A percentile compares a stretch with the other conserved stretches of the same genome.
Conservation (phyloP, 1,140 invertebrate species). For the Gyrodactylus salaris region DNA sequence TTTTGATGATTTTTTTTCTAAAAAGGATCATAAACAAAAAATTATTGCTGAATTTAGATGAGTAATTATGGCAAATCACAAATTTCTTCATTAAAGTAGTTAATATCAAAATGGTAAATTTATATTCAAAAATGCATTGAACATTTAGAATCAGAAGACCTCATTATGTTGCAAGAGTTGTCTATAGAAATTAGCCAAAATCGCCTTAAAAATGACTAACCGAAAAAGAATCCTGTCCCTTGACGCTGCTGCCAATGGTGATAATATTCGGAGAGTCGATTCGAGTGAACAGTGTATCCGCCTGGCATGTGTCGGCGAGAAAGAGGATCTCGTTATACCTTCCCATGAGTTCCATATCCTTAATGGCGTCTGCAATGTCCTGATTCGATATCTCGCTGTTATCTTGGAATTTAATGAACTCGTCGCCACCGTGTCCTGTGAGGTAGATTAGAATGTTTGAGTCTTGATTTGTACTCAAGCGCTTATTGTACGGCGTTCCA, state of each 20-base stretch:
- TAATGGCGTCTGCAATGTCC: slow-evolving; percentile 79
- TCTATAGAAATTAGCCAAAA: not conserved
- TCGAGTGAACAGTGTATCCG: slow-evolving; percentile 82
- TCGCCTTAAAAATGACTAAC: slow-evolving; percentile 25
- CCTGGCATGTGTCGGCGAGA: slow-evolving; percentile 95
- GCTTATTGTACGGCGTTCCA: slow-evolving; percentile 66
- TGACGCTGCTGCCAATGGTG: slow-evolving; percentile 69
- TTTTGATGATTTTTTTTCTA: too few relatives aligned
- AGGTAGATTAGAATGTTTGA: slow-evolving; percentile 90
- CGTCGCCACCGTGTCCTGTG: slow-evolving; percentile 78
- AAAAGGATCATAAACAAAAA: too few relatives aligned
- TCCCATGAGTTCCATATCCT: slow-evolving; percentile 96
- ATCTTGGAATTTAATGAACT: slow-evolving; percentile 95
- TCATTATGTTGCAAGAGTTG: too few relatives aligned
- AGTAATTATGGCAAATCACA: too few relatives aligned
- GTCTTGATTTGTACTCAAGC: slow-evolving; percentile 66
- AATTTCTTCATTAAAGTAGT: too few relatives aligned
- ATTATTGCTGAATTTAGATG: too few relatives aligned
- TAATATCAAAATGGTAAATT: too few relatives aligned
- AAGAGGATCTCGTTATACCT: slow-evolving; percentile 94
- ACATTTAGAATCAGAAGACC: too few relatives aligned
- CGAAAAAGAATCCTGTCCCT: slow-evolving; percentile 83
- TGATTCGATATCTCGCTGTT: slow-evolving; percentile 88
- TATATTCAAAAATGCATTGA: too few relatives aligned
- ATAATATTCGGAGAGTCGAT: slow-evolving; percentile 94